Evolutionary conservation across 2,888 invertebrate species (phyloP).

Genomic region (Nemurella pictetii): DNA sequence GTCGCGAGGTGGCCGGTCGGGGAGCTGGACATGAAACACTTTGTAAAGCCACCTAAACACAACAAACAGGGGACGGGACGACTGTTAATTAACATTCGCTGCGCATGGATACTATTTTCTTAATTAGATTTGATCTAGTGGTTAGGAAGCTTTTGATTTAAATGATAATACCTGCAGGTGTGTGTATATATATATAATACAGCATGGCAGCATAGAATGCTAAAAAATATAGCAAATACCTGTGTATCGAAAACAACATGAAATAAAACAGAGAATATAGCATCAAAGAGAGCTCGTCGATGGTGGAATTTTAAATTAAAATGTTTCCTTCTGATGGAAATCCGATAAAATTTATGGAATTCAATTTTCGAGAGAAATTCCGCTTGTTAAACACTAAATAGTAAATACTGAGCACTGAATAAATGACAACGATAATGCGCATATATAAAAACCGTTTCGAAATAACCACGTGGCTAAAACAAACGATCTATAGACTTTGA

Average conservation of each 20-base stretch:
- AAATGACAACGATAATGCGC: not conserved
- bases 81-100: not conserved
- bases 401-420: not conserved
- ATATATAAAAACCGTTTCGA: not conserved
- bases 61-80: not conserved
- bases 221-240: not conserved
- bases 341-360: not conserved
- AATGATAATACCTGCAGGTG: not conserved
- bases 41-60: conserved; percentile 7
- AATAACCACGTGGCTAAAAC: not conserved
- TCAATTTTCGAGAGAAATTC: not conserved
- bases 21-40: conserved; percentile 6
- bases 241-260: not conserved
- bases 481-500: not conserved
- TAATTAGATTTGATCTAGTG: not conserved
- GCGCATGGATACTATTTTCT: not conserved
- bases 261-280: not conserved
- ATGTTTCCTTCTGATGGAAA: not conserved
- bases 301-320: not conserved
- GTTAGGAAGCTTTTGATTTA: not conserved
- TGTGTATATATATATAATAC: not conserved
- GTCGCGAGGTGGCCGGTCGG: not conserved
- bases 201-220: not conserved
- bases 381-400: not conserved
- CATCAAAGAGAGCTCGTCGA: not conserved